A percentile compares a stretch with the other conserved stretches of the same genome.
Conservation (phyloP, 2,113 vertebrate genomes). For the Engystomops pustulosus region DNA sequence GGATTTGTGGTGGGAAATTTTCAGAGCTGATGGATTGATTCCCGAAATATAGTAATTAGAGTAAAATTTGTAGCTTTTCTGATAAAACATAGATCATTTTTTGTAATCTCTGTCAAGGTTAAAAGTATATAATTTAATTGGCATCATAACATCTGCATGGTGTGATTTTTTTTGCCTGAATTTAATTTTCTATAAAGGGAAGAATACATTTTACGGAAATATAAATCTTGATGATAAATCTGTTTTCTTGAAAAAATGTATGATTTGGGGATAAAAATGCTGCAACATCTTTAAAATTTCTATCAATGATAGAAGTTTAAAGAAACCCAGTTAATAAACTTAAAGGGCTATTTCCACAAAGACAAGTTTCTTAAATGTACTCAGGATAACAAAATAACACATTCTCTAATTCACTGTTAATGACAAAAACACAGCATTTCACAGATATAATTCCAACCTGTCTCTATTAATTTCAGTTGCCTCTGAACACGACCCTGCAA, state of each 20-base stretch:
- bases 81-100: slow-evolving; percentile 52
- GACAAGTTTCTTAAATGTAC: too few species aligned
- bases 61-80: slow-evolving; percentile 60
- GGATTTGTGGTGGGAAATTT: slow-evolving; percentile 65
- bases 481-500: too few species aligned
- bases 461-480: too few species aligned
- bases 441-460: too few species aligned
- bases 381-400: too few species aligned
- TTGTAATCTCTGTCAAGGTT: slow-evolving; percentile 44
- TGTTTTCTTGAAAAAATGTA: background rate
- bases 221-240: slow-evolving; percentile 27
- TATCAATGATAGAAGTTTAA: too few species aligned
- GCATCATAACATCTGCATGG: slow-evolving; percentile 49
- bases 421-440: too few species aligned
- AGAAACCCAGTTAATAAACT: too few species aligned
- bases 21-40: slow-evolving; percentile 62
- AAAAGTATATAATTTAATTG: slow-evolving; percentile 51
- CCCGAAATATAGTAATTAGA: slow-evolving; percentile 61
- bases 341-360: too few species aligned
- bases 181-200: background rate
- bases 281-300: too few species aligned
- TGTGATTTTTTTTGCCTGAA: background rate
- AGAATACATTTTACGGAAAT: slow-evolving; percentile 6
- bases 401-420: too few species aligned
- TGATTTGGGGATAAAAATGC: background rate